These are phyloP conservation scores for Planiliza haematocheilus DNA, from an alignment of 2,113 vertebrate species.

Conservation along the genomic window DNA sequence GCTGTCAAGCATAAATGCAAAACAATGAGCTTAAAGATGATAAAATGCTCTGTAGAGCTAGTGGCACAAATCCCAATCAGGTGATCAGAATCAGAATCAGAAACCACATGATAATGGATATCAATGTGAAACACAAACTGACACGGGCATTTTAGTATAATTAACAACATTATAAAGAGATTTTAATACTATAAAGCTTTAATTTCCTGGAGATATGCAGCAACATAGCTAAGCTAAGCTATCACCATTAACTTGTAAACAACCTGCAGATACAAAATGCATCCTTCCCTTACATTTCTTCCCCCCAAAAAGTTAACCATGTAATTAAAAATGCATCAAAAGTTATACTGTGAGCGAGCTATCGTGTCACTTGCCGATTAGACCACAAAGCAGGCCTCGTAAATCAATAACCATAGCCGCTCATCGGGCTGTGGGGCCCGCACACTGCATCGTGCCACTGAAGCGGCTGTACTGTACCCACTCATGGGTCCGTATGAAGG, in stretches of 20 bases:
- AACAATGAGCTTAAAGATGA: not conserved
- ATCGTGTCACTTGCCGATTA: constrained; percentile 65
- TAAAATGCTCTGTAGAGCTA: not conserved
- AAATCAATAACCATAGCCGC: constrained; percentile 73
- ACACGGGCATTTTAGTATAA: no score
- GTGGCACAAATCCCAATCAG: no score
- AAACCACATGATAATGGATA: no score
- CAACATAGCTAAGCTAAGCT: not conserved
- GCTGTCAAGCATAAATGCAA: no score
- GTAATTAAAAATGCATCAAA: constrained; percentile 22
- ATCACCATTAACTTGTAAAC: constrained; percentile 15
- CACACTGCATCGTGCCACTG: constrained; percentile 45
- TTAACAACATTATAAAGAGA: not conserved
- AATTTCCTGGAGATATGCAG: not conserved
- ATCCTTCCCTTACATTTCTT: not conserved
- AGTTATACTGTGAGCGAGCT: constrained; percentile 27
- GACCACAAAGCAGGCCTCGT: constrained; percentile 65
- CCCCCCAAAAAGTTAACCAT: not conserved
- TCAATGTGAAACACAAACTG: no score
- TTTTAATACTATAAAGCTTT: not conserved
- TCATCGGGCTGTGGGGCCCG: constrained; percentile 62
- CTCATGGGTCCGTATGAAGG: constrained; percentile 22
- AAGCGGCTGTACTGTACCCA: constrained; percentile 38
- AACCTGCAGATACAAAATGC: not conserved
- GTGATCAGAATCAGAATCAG: no score